These are phyloP conservation scores for Numida meleagris DNA, from an alignment of 2,113 vertebrate species.

Conservation along the genomic window DNA sequence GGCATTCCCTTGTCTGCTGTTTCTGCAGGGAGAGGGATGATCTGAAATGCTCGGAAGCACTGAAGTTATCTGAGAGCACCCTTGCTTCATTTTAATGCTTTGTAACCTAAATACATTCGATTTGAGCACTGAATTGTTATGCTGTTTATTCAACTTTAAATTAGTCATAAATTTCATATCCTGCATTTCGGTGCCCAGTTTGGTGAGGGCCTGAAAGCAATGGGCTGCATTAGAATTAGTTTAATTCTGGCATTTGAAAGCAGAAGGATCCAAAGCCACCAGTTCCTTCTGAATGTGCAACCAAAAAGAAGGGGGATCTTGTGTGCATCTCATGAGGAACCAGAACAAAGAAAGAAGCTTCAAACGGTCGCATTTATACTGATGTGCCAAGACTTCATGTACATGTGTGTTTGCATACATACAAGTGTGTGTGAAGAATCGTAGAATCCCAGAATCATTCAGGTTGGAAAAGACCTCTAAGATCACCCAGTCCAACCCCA, in stretches of 20 bases:
- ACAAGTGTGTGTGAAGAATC: not conserved
- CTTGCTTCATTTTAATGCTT: not conserved
- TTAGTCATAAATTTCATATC: not conserved
- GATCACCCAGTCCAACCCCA: too few species aligned
- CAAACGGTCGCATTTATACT: rapidly evolving
- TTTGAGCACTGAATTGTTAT: not conserved
- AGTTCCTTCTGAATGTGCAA: not conserved
- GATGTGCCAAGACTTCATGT: too few species aligned
- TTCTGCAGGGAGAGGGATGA: not conserved
- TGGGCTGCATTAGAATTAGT: not conserved
- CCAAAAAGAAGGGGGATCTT: too few species aligned
- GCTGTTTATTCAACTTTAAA: not conserved
- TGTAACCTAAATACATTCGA: not conserved
- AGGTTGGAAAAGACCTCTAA: not conserved
- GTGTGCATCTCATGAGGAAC: rapidly evolving
- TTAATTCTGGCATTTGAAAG: not conserved
- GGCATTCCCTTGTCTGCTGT: not conserved
- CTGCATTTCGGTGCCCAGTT: not conserved
- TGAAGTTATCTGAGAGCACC: not conserved
- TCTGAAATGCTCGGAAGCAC: not conserved
- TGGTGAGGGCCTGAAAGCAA: not conserved
- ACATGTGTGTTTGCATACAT: not conserved
- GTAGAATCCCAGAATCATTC: too few species aligned
- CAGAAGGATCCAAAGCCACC: not conserved
- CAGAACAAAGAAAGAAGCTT: not conserved